Percentiles rank a stretch among this genome's conserved stretches.
These are phyloP conservation scores for Gallinago nigripennis DNA, from an alignment of 2,797 vertebrate genomes.

Conservation along the genomic window DNA sequence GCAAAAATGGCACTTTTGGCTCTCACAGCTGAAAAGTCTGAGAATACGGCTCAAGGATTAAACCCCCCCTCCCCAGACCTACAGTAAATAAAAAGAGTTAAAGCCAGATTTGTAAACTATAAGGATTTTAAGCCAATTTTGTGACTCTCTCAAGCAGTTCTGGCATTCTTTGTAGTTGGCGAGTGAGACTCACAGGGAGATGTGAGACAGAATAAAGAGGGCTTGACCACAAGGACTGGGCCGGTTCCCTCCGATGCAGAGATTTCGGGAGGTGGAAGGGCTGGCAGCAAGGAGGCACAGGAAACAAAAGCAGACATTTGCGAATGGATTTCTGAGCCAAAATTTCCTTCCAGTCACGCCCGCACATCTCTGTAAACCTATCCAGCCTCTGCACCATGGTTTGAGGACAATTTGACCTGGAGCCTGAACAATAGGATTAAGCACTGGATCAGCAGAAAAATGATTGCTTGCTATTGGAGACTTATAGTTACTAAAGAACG, in stretches of 20 bases:
- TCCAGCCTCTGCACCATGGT: background rate
- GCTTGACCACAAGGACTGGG: background rate
- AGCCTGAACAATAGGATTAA: background rate
- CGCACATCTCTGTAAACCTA: background rate
- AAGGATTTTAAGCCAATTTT: background rate
- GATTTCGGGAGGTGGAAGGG: background rate
- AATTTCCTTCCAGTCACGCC: background rate
- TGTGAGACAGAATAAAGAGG: background rate
- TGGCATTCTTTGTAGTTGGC: background rate
- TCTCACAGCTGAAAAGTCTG: background rate
- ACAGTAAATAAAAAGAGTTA: background rate
- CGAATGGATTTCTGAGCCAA: background rate
- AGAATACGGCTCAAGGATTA: background rate
- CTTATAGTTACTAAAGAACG: background rate
- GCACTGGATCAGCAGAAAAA: slow-evolving; percentile 15
- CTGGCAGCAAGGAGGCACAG: background rate
- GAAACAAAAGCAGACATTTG: background rate
- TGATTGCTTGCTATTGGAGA: background rate
- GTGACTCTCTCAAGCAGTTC: background rate
- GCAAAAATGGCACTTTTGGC: background rate
- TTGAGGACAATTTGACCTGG: slow-evolving; percentile 12
- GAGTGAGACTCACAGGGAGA: background rate
- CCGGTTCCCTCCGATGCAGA: accelerated
- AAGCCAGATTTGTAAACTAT: background rate
- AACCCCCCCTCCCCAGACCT: background rate